These are phyloP conservation scores for Recurvirostra avosetta DNA, from an alignment of 2,113 vertebrate species.

Conservation along the genomic window DNA sequence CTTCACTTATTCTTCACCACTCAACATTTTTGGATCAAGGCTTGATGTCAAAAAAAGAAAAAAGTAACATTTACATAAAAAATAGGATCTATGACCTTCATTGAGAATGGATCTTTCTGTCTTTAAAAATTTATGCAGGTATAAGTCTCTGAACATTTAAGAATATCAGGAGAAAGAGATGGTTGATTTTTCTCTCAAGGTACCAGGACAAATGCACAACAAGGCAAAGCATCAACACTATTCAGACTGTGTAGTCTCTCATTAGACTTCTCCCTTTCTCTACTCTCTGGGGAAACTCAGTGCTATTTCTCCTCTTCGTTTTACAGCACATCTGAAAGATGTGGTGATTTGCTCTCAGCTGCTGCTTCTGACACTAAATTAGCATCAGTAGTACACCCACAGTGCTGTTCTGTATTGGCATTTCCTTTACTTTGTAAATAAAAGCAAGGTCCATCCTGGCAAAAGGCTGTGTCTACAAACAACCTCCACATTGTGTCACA, in stretches of 20 bases:
- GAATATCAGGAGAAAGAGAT: neutral
- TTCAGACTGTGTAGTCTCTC: neutral
- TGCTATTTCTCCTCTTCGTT: neutral
- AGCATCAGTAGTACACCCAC: neutral
- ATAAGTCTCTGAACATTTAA: neutral
- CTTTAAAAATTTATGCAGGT: neutral
- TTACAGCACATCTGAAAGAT: too few relatives aligned
- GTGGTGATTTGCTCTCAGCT: neutral
- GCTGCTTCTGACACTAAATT: neutral
- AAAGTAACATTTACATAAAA: neutral
- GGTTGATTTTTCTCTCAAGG: neutral
- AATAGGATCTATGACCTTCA: neutral
- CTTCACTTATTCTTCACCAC: neutral
- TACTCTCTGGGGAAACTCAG: neutral
- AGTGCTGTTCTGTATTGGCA: neutral
- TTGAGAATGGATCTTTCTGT: neutral
- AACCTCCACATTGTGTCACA: neutral
- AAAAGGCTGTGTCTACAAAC: neutral
- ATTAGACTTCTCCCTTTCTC: neutral
- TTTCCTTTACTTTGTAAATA: neutral
- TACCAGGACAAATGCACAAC: neutral
- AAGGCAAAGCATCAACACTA: neutral
- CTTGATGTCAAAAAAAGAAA: neutral
- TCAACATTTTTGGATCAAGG: neutral
- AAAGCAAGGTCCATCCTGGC: neutral